Base-by-base conservation (phyloP, 2,888 invertebrate genomes). In the Myopa tessellatipennis region DNA sequence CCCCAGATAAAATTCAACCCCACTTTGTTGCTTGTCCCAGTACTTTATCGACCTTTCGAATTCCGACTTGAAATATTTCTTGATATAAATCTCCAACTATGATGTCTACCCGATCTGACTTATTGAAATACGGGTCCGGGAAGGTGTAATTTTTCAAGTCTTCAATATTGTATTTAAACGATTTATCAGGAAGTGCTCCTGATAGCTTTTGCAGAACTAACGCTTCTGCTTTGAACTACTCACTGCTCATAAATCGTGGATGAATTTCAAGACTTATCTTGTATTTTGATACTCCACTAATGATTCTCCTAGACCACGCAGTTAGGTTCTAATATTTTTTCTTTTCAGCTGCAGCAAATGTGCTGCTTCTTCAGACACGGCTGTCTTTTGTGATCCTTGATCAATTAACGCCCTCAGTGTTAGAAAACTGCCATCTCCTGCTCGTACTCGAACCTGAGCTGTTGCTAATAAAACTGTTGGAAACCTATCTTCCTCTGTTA, bases 91-190 rank as follows among this genome's bases (percentile, higher is more conserved):
- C 26, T 26, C 26, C 26, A 26, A 26, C 26, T 4, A 79, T 55
- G 6, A 79, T 68, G 14, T 78, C 79, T 45, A 79, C 74, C 40
- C 78, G 45, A 61, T 77, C 77, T 0, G 77, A 63, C 16, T 55
- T 55, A 55, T 55, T 55, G 55, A 55, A 55, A 55, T 55, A 14
- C 55, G 55, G 55, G 55, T 55, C 55, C 34, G 71, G 77, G 12
- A 79, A 34, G 10, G 69, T 55, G 16, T 16, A 55, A 55, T 55
- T 55, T 14, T 55, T 55, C 55, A 1, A 55, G 10, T 55, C 55
- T 55, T 55, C 55, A 55, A 55, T 55, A 55, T 55, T 3, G 3
- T 55, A 55, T 55, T 55, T 55, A 55, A 55, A 55, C 1, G 55
- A 55, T 55, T 55, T 55, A 16, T 55, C 55, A 2, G 55, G 55